Evolutionary conservation across 2,113 vertebrate genomes (phyloP).

Genomic region (Oncorhynchus masou): DNA sequence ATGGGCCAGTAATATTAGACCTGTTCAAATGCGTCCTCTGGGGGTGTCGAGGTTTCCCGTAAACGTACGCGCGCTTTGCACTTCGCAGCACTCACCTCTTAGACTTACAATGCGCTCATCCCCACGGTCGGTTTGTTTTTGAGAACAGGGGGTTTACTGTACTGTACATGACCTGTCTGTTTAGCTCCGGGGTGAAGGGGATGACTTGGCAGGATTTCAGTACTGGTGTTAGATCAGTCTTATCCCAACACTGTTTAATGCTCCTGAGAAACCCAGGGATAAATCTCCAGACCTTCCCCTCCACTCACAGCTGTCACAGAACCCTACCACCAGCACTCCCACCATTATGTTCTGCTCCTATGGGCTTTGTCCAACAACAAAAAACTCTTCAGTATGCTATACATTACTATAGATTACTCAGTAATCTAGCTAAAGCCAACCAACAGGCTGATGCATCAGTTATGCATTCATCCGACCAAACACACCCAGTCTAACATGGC

Average conservation of each 20-base stretch:
- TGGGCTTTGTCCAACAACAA: neutral
- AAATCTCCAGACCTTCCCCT: neutral
- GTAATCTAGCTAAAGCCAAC: neutral
- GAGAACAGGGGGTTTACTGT: no score
- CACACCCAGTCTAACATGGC: neutral
- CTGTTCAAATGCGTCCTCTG: no score
- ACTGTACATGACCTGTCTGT: neutral
- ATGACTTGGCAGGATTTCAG: neutral
- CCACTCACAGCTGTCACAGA: neutral
- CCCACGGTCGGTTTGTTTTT: no score
- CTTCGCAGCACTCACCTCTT: no score
- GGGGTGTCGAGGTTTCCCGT: no score
- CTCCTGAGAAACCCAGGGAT: neutral
- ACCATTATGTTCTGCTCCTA: neutral
- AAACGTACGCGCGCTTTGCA: no score
- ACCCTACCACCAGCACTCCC: neutral
- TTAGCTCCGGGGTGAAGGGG: neutral
- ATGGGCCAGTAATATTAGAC: no score
- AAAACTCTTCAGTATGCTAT: neutral
- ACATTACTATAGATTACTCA: neutral
- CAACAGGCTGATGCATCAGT: neutral
- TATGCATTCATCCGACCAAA: neutral
- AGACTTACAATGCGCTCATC: no score
- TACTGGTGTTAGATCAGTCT: neutral
- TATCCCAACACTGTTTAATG: neutral